phyloP scores from a whole-genome alignment of 2,797 vertebrate species.

The Anas bernieri region DNA sequence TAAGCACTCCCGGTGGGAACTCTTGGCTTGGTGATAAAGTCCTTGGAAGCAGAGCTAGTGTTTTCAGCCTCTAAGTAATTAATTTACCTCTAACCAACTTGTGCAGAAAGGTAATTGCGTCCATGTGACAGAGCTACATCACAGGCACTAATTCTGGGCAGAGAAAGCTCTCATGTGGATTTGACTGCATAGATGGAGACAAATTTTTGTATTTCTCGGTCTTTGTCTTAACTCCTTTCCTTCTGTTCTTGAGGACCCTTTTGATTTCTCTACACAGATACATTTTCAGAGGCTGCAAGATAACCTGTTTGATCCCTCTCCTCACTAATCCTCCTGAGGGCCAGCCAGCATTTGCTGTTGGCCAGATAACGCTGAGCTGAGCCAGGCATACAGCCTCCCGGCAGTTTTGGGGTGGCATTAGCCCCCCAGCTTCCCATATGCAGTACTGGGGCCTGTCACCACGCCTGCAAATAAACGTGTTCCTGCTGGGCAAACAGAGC shows the following conservation, averaged over 20 bases:
- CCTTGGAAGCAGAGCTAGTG: background rate
- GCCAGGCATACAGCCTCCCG: background rate
- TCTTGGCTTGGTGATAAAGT: background rate
- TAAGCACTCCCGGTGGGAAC: background rate
- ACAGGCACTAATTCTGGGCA: background rate
- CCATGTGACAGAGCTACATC: background rate
- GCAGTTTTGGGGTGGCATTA: background rate
- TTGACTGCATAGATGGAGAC: background rate
- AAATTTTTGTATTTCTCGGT: background rate
- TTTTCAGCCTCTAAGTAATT: background rate
- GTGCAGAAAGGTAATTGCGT: background rate
- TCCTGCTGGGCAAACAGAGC: background rate
- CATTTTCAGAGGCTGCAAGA: background rate
- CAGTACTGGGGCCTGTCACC: fast-evolving
- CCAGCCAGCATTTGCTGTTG: background rate
- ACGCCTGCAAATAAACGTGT: background rate
- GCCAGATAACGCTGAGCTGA: background rate
- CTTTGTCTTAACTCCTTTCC: background rate
- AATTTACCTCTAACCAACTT: background rate
- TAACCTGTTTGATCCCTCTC: background rate
- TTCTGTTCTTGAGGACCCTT: background rate
- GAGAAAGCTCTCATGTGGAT: background rate
- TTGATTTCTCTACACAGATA: background rate
- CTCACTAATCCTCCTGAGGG: background rate
- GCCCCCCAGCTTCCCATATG: background rate